Base-by-base conservation (phyloP, 2,113 vertebrate species). In the Vireo altiloquus region DNA sequence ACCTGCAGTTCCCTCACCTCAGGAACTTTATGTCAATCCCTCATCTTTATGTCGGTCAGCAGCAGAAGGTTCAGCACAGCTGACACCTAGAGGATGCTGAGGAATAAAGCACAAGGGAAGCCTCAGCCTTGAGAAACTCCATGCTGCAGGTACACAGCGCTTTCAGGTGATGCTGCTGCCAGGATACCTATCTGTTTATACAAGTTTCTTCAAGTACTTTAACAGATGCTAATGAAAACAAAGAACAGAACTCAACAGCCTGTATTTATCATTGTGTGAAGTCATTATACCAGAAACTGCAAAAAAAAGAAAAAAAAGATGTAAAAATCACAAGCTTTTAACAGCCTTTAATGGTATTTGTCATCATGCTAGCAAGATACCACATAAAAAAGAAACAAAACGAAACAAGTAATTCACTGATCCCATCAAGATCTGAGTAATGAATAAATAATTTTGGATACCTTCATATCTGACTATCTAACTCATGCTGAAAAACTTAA, bases 81-180 rank as follows among this genome's bases (percentile, higher is more conserved):
- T 79, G 66, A 94, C 75, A 89, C 30, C 23, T 40, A 54, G 37
- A 57, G 69, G n/a, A 63, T 61, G 37, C 13, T 37, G 71, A 82
- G 30, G 42, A 95, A 74, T 39, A 83, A 77, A 81, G 75, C 46
- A 77, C 21, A 42, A 44, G 30, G 57, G n/a, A 50, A 77, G 9
- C 3, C 1, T 6, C 11, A 72, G 59, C 50, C 33, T 40, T 14
- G 40, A 70, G 31, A 54, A 76, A 68, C 1, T 6, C 30, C 0
- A 0, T 3, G 22, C 39, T 2, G 2, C 24, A 39, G 22, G 15
- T 8, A 50, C 1, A 0, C 19, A 27, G n/a, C 3, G 37, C 60
- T 75, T 83, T 60, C 76, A 47, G 30, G 23, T 12, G 20, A 53
- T 9, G 27, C n/a, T 35, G 15, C 49, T 40, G 66, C 22, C 35